phyloP scores from a whole-genome alignment of 2,888 invertebrate genomes.

The Sialis lutaria region DNA sequence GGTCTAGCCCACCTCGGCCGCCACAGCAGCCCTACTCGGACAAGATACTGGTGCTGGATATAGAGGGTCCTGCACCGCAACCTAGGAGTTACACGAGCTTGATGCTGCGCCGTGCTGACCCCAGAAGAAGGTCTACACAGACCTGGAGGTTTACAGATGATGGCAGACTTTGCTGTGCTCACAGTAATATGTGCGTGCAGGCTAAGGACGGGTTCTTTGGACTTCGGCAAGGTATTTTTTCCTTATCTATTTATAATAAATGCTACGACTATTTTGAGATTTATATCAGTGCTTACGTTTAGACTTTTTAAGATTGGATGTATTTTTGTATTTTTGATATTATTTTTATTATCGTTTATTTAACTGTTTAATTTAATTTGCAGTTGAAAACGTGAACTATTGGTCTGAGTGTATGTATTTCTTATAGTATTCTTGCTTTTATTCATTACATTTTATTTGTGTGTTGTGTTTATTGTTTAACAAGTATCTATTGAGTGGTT shows the following conservation, averaged over 20 bases:
- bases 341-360: constrained; percentile 3
- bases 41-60: constrained; percentile 60
- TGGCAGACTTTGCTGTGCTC: constrained; percentile 72
- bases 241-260: neutral
- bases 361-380: constrained; percentile 12
- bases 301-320: neutral
- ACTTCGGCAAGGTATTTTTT: constrained; percentile 24
- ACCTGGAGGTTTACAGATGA: constrained; percentile 79
- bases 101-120: constrained; percentile 67
- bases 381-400: constrained; percentile 28
- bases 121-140: constrained; percentile 73
- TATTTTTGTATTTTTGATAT: no score
- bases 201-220: constrained; percentile 44
- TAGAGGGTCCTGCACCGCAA: constrained; percentile 73
- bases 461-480: neutral
- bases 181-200: constrained; percentile 80
- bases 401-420: constrained; percentile 39
- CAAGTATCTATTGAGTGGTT: neutral
- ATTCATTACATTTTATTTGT: constrained; percentile 8
- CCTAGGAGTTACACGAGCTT: constrained; percentile 61
- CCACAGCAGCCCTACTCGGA: constrained; percentile 19
- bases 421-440: constrained; percentile 10
- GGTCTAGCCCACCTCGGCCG: constrained; percentile 48
- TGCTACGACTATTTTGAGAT: neutral
- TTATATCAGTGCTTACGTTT: neutral